A percentile compares a stretch with the other conserved stretches of the same genome.
These are phyloP conservation scores for Lochmaea capreae DNA, from an alignment of 2,888 invertebrate species.

Conservation along the genomic window DNA sequence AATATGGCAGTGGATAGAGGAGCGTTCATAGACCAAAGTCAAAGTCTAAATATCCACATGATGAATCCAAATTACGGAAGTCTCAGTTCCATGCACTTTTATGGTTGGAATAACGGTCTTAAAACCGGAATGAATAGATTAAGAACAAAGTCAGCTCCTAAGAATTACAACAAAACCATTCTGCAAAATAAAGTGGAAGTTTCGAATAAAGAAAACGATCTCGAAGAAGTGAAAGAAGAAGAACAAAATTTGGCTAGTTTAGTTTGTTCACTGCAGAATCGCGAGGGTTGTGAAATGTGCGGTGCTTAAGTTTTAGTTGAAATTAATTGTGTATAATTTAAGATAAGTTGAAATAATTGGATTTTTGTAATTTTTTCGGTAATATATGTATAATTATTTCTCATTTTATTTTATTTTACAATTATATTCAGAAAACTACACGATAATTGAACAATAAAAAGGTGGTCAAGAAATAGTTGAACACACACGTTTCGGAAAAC, in stretches of 20 bases:
- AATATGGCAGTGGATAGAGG: constrained; percentile 98
- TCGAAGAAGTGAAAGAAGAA: constrained; percentile 52
- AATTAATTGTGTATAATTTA: too few species aligned
- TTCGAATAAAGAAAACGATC: constrained; percentile 25
- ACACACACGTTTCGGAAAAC: too few species aligned
- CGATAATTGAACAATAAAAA: too few species aligned
- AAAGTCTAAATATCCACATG: constrained; percentile 97
- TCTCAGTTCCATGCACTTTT: constrained; percentile 97
- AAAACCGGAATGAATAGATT: constrained; percentile 99
- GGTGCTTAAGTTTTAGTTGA: constrained; percentile 71
- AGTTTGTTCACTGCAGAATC: constrained; percentile 88
- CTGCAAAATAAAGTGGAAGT: constrained; percentile 65
- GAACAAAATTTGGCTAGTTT: constrained; percentile 78
- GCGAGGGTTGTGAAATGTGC: constrained; percentile 89
- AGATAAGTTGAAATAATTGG: too few species aligned
- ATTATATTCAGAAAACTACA: too few species aligned
- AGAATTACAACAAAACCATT: constrained; percentile 97
- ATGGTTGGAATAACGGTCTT: constrained; percentile 95
- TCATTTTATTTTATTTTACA: too few species aligned
- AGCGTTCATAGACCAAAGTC: constrained; percentile 98
- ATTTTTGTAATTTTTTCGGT: too few species aligned
- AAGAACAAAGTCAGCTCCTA: constrained; percentile 93
- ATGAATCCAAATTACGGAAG: constrained; percentile 94
- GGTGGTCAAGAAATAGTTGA: too few species aligned
- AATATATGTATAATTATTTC: too few species aligned